Conservation (phyloP, 2,113 vertebrate species). For the Callionymus lyra region DNA sequence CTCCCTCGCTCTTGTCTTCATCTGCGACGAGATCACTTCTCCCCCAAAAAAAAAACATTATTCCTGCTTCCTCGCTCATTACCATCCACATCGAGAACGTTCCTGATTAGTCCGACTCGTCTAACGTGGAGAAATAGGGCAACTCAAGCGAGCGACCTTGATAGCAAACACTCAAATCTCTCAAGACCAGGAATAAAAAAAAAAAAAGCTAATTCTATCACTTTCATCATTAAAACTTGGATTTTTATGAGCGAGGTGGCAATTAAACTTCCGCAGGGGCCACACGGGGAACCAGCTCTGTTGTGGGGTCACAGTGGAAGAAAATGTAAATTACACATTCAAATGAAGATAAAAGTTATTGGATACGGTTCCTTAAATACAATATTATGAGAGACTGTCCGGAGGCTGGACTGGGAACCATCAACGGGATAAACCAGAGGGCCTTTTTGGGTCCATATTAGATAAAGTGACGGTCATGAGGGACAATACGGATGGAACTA, state of each 20-base stretch:
- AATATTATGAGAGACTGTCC: too few relatives aligned
- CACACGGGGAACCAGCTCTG: too few relatives aligned
- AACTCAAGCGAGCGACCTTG: conserved; percentile 57
- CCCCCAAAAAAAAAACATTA: conserved; percentile 20
- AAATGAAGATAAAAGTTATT: too few relatives aligned
- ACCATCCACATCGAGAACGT: conserved; percentile 49
- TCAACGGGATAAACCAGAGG: too few relatives aligned
- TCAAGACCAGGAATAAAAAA: conserved; percentile 38
- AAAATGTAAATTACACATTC: too few relatives aligned
- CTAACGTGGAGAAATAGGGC: conserved; percentile 51
- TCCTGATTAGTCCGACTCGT: conserved; percentile 52
- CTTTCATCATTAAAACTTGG: conserved; percentile 48
- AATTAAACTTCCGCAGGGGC: too few relatives aligned
- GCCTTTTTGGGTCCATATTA: too few relatives aligned
- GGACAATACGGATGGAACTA: too few relatives aligned
- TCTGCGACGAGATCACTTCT: conserved; percentile 18
- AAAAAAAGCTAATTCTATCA: conserved; percentile 58
- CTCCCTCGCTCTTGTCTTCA: background rate
- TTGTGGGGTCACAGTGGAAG: too few relatives aligned
- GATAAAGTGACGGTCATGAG: too few relatives aligned
- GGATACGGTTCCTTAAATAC: too few relatives aligned
- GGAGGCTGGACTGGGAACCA: too few relatives aligned
- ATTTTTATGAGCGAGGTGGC: conserved; percentile 36
- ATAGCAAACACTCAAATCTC: conserved; percentile 57
- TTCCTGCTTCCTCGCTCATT: conserved; percentile 41